Evolutionary conservation across 2,113 vertebrate species (phyloP), one percentile per base, ranked within the genome.

Genomic region (Rhodinocichla rosea): DNA sequence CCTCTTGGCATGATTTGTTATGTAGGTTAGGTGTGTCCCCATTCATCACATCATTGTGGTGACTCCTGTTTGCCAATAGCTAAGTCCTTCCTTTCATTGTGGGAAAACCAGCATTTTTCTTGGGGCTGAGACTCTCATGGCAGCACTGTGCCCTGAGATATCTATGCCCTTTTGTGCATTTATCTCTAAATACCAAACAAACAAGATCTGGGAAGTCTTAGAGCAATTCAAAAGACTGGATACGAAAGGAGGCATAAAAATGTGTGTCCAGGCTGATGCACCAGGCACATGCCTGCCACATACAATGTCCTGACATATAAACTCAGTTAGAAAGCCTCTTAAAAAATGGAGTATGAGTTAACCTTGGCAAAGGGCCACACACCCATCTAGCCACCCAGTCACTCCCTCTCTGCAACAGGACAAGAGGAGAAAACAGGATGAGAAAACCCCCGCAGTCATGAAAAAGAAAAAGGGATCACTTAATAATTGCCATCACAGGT

Each of bases 11-110:
- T 55, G 44, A 35, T 82, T 94, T 78, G 6, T 71, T 82, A 56
- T 56, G 39, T 92, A 71, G 65, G 47, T 84, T 89, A 94, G 81
- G 78, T 92, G 69, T 78, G 69, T 91, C 52, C 35, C 27, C 56
- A 39, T 70, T 78, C 78, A 83, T 87, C 52, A 73, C 7, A 4
- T 79, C 53, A 60, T 18, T 64, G 42, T 0, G 0, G 28, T 79
- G 62, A 56, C 30, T 89, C 39, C 65, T 71, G 24, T 65, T 91
- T 76, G 40, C 56, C 33, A 26, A 50, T 16, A 87, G 23, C 39
- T 16, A 70, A 27, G 23, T 33, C 30, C 81, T 91, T 74, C 47
- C 35, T 39, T 59, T 32, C 39, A 14, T 4, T 68, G 30, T 27
- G 59, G 60, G 42, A 84, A 91, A 94, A 32, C 7, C 21, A 55